Evolutionary conservation across 2,888 invertebrate species (phyloP).

Genomic region (Luffia ferchaultella): DNA sequence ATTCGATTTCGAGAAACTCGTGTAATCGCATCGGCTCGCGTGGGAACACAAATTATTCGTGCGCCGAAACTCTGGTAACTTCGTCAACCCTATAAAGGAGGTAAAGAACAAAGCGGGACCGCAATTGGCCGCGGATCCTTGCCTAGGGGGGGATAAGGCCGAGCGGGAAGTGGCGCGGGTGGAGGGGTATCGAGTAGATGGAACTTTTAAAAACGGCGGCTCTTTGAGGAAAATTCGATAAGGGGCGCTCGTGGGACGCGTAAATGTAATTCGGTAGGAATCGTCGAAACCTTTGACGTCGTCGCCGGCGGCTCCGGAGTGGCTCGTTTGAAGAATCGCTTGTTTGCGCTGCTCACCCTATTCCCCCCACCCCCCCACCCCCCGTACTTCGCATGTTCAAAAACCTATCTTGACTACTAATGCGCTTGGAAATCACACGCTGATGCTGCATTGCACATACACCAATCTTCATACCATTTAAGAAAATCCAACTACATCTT

Average conservation of each 20-base stretch:
- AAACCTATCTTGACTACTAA: background rate
- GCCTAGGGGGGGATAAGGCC: background rate
- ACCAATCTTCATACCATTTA: too few relatives aligned
- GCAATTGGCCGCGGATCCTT: conserved; percentile 39
- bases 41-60: conserved; percentile 59
- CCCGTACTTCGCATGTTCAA: background rate
- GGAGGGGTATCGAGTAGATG: conserved; percentile 32
- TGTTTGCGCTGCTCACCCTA: background rate
- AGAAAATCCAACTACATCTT: too few relatives aligned
- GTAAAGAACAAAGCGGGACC: conserved; percentile 59
- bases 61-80: conserved; percentile 57
- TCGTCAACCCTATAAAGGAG: conserved; percentile 57
- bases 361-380: background rate
- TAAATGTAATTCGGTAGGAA: conserved; percentile 59
- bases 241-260: conserved; percentile 56
- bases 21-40: conserved; percentile 53
- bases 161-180: background rate
- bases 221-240: conserved; percentile 61
- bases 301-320: conserved; percentile 22
- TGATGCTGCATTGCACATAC: too few relatives aligned
- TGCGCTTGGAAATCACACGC: too few relatives aligned
- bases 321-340: conserved; percentile 30
- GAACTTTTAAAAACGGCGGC: conserved; percentile 61
- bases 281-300: conserved; percentile 52
- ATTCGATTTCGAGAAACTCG: conserved; percentile 41